Conservation (phyloP, 2,888 invertebrate genomes). For the Thyatira batis region DNA sequence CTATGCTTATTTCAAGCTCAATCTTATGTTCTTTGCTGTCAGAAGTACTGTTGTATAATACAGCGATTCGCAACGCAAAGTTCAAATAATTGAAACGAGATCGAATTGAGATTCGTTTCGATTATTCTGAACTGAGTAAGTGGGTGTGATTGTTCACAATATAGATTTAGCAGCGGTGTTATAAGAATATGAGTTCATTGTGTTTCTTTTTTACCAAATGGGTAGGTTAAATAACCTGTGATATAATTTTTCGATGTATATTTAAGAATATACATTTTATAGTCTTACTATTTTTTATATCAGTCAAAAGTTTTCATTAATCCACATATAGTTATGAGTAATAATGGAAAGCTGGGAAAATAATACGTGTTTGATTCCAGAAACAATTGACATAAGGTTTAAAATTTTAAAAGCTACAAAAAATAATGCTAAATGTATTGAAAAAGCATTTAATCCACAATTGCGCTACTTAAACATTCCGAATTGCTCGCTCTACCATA, state of each 20-base stretch:
- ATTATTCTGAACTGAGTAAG: conserved; percentile 16
- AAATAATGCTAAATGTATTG: no score
- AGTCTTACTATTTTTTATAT: no score
- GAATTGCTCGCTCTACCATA: conserved; percentile 12
- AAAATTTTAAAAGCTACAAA: neutral
- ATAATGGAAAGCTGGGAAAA: no score
- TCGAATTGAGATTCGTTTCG: conserved; percentile 14
- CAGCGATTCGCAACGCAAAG: neutral
- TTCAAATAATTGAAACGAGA: neutral
- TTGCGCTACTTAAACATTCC: conserved; percentile 6
- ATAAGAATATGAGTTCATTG: conserved; percentile 21
- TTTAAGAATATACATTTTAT: no score
- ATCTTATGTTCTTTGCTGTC: neutral
- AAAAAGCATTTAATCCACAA: conserved; percentile 11
- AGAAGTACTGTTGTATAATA: neutral
- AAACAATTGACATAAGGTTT: neutral
- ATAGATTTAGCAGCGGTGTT: conserved; percentile 19
- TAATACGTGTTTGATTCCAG: no score
- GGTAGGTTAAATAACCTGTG: no score
- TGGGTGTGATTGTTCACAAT: conserved; percentile 19
- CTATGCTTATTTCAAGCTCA: no score
- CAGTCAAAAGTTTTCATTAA: no score
- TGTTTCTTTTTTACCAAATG: conserved; percentile 16
- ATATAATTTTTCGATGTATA: no score
- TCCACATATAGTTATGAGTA: no score